Evolutionary conservation across 2,113 vertebrate genomes (phyloP).

Genomic region (Zosterops borbonicus): DNA sequence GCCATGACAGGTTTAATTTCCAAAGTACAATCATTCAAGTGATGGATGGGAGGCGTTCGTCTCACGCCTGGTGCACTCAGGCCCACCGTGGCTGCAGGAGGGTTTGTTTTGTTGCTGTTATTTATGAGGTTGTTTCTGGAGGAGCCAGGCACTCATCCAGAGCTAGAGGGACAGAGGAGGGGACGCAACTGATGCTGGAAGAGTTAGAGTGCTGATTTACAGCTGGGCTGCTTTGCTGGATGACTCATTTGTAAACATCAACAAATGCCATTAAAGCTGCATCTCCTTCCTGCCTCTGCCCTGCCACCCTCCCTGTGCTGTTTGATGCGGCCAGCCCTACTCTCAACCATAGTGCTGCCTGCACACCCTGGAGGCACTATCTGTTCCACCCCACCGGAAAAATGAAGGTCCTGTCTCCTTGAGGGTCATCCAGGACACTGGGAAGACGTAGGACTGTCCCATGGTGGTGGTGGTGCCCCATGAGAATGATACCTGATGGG

Average conservation of each 20-base stretch:
- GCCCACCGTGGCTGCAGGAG: background rate
- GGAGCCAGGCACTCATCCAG: conserved; percentile 46
- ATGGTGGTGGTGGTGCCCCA: no score
- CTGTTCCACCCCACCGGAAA: fast-evolving
- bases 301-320: background rate
- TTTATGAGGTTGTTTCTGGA: conserved; percentile 66
- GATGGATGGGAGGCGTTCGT: conserved; percentile 63
- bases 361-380: fast-evolving
- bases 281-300: background rate
- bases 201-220: conserved; percentile 61
- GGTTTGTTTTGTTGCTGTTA: conserved; percentile 59
- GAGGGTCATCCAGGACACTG: background rate
- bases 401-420: fast-evolving
- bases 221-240: background rate
- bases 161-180: background rate
- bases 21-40: conserved; percentile 75
- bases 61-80: background rate
- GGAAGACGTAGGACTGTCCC: background rate
- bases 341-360: background rate
- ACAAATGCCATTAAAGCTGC: conserved; percentile 59
- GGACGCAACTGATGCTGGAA: background rate
- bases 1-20: conserved; percentile 74
- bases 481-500: background rate
- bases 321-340: background rate
- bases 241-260: conserved; percentile 60